phyloP scores from a whole-genome alignment of 2,113 vertebrate genomes.

The Chauna torquata region DNA sequence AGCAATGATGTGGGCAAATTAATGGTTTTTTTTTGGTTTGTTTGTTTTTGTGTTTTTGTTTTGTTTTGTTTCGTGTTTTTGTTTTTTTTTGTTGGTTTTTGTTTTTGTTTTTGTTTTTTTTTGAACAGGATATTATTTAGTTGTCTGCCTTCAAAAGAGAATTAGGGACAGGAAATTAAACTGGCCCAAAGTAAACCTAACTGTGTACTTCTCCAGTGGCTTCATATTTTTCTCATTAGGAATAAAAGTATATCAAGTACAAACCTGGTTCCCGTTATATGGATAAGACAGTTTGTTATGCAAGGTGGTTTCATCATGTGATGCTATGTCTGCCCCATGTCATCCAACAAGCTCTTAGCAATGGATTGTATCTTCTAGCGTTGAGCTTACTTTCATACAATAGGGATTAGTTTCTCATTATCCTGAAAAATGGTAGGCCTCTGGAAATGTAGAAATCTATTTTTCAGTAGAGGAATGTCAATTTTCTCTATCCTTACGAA shows the following conservation, averaged over 20 bases:
- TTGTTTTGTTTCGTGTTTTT: not conserved
- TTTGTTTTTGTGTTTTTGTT: too few relatives aligned
- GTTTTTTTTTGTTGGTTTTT: not conserved
- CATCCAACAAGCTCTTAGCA: not conserved
- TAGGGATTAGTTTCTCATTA: not conserved
- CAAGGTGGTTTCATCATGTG: not conserved
- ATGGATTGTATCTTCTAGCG: not conserved
- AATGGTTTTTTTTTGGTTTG: not conserved
- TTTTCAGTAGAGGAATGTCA: not conserved
- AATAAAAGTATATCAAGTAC: not conserved
- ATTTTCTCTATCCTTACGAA: not conserved
- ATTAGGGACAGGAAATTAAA: constrained; percentile 68
- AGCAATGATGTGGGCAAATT: not conserved
- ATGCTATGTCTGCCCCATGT: not conserved
- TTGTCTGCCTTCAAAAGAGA: constrained; percentile 7
- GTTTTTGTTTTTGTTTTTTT: not conserved
- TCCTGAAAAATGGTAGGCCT: not conserved
- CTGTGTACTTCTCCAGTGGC: not conserved
- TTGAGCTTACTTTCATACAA: constrained; percentile 5
- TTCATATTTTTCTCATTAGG: constrained; percentile 41
- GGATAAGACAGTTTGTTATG: constrained; percentile 36
- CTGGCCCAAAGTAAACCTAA: constrained; percentile 42
- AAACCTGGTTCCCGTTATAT: constrained; percentile 14
- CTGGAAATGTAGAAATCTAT: not conserved
- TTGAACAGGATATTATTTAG: not conserved